These are phyloP conservation scores for Theretra japonica DNA, from an alignment of 2,888 invertebrate genomes.

Conservation along the genomic window DNA sequence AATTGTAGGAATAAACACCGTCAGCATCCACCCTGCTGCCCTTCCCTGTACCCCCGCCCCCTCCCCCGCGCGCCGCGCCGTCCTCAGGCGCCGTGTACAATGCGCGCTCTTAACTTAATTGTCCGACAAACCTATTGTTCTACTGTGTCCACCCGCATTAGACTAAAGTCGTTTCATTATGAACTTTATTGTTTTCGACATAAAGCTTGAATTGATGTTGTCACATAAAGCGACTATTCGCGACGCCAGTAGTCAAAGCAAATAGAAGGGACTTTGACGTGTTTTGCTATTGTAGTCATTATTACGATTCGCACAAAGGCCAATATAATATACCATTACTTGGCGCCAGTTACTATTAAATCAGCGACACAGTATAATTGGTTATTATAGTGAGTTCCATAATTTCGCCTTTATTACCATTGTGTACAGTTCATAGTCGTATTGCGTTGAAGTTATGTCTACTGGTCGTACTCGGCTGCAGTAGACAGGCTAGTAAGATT, in stretches of 20 bases:
- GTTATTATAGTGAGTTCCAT: conserved; percentile 10
- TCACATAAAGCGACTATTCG: not conserved
- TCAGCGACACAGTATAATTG: conserved; percentile 31
- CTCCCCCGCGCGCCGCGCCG: not conserved
- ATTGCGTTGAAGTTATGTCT: not conserved
- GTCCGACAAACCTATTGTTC: conserved; percentile 24
- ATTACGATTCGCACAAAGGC: not conserved
- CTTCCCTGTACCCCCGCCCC: not conserved
- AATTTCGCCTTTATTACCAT: conserved; percentile 7
- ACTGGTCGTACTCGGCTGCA: not conserved
- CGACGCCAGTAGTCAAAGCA: conserved; percentile 6
- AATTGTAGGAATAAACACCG: conserved; percentile 9
- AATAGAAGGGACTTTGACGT: not conserved
- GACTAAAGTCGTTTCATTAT: not conserved
- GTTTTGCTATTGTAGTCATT: not conserved
- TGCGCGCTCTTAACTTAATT: conserved; percentile 27
- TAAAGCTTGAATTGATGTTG: not conserved
- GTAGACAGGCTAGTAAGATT: not conserved
- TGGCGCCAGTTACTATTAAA: conserved; percentile 22
- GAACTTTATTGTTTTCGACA: not conserved
- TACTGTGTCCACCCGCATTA: conserved; percentile 25
- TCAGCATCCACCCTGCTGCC: not conserved
- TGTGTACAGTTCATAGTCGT: not conserved
- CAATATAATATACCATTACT: not conserved
- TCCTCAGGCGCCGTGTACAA: conserved; percentile 18